Base-by-base conservation (phyloP, 2,113 vertebrate genomes). In the Grallaria varia region DNA sequence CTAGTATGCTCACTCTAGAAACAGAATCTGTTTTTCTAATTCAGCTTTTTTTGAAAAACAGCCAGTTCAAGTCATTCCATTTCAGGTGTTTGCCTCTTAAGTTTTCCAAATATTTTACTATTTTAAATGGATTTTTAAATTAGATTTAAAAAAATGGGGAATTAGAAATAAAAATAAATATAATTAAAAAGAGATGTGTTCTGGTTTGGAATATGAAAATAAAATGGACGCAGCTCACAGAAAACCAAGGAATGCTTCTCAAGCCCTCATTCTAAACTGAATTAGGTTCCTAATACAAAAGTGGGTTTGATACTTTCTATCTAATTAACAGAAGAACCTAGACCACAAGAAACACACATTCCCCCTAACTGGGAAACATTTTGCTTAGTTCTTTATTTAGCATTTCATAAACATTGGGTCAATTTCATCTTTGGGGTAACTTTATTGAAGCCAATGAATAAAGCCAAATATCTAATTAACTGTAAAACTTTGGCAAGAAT, bases 381-480 rank as follows among this genome's bases (percentile, higher is more conserved):
- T 89, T 94, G 72, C 83, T 95, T 92, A 75, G 83, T 59, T 92
- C 95, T 97, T 89, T 96, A 78, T 96, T 95, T 94, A 97, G 83
- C 85, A 89, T 91, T 97, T 95, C 72, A 76, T 93, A 96, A 97
- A 97, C 87, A 89, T 59, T 92, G 77, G 82, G 45, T 93, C 91
- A 95, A 87, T 92, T 95, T 96, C 9, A 93, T 97, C 87, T 96
- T 95, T 94, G 71, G 86, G 94, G 87, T 95, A 97, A 92, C 80
- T 95, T 96, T 87, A 89, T 53, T 96, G 94, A 94, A 96, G 89
- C 79, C 82, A 94, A 67, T 84, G 89, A 94, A 95, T 93, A 94
- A 92, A 96, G 74, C 91, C 85, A 95, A 97, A 94, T 93, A 90
- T 94, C 93, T 97, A 97, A 97, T 97, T 97, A 97, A 94, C 92